A percentile compares a stretch with the other conserved stretches of the same genome.
These are phyloP conservation scores for Hirtodrosophila cameraria DNA, from an alignment of 2,888 invertebrate species.

Conservation along the genomic window DNA sequence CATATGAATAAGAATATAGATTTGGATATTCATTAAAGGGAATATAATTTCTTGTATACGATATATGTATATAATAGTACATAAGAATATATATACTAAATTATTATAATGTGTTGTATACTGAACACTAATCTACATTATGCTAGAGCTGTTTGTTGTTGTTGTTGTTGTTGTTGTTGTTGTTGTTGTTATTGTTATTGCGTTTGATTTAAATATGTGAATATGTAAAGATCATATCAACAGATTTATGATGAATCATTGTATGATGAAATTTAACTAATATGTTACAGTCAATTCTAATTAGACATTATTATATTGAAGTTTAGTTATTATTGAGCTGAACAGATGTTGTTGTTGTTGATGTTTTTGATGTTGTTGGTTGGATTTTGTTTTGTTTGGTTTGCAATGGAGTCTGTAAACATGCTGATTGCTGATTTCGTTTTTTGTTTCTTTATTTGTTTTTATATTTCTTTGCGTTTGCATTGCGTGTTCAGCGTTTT, in stretches of 20 bases:
- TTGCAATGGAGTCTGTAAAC: neutral
- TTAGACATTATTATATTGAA: neutral
- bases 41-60: neutral
- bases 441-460: neutral
- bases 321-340: neutral
- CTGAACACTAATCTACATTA: neutral
- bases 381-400: too few species aligned
- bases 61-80: constrained; percentile 2
- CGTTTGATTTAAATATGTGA: too few species aligned
- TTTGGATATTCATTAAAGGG: neutral
- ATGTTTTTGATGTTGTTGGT: too few species aligned
- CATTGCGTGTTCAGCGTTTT: too few species aligned
- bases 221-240: neutral
- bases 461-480: neutral
- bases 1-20: neutral
- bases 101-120: neutral
- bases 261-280: neutral
- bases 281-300: neutral
- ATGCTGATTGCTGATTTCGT: neutral
- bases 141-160: constrained; percentile 23
- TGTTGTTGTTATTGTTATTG: constrained; percentile 17
- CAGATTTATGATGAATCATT: neutral
- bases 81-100: neutral
- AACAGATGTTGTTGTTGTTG: too few species aligned
- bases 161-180: constrained; percentile 12